These are phyloP conservation scores for Psammodynastes pulverulentus DNA, from an alignment of 2,113 vertebrate species.

Conservation along the genomic window DNA sequence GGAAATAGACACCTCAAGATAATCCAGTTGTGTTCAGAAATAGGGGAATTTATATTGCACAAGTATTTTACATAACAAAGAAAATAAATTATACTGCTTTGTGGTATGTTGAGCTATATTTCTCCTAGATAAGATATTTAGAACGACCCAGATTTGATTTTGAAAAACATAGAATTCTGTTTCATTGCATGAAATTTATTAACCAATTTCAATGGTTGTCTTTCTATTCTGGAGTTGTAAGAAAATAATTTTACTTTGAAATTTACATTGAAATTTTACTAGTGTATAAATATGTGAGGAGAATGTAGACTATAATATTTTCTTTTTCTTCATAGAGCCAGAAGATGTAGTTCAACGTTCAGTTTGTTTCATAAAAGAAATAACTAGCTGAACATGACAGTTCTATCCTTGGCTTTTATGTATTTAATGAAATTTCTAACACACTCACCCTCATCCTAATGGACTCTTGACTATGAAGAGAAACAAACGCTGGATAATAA, in stretches of 20 bases:
- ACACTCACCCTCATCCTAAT: background rate
- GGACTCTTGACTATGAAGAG: background rate
- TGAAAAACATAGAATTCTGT: background rate
- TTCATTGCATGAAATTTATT: background rate
- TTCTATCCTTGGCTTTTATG: background rate
- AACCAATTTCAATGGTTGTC: background rate
- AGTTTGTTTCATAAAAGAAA: background rate
- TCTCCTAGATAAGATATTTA: background rate
- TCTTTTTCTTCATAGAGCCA: background rate
- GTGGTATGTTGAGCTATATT: background rate
- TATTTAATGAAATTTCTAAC: background rate
- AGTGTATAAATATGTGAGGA: background rate
- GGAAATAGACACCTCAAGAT: background rate
- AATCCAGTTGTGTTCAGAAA: background rate
- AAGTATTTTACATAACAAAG: background rate
- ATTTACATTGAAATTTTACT: conserved; percentile 3
- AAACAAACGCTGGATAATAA: background rate
- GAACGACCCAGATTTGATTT: background rate
- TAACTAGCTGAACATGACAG: background rate
- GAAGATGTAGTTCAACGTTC: background rate
- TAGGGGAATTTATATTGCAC: background rate
- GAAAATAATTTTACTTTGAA: background rate
- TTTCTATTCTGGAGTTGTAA: background rate
- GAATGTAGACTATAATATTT: background rate
- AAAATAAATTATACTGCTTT: background rate